Conservation (phyloP, 2,888 invertebrate genomes). For the Endomychus coccineus region DNA sequence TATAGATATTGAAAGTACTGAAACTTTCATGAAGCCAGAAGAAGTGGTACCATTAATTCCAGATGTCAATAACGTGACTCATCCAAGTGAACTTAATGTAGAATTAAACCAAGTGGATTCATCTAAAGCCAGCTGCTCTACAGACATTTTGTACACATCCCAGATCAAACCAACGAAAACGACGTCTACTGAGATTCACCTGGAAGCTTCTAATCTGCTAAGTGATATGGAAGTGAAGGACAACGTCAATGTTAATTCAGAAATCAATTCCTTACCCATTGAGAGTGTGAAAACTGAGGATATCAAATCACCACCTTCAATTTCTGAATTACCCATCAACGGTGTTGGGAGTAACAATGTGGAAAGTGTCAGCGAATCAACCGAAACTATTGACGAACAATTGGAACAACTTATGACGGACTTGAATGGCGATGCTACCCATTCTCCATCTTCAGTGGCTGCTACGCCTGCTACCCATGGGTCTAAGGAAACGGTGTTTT, state of each 20-base stretch:
- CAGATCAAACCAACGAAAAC: conserved; percentile 44
- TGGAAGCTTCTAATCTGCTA: conserved; percentile 2
- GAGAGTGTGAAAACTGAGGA: too few species aligned
- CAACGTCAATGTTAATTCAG: too few species aligned
- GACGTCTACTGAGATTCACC: conserved; percentile 27
- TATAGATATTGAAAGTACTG: conserved; percentile 14
- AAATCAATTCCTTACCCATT: too few species aligned
- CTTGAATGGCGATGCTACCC: conserved; percentile 48
- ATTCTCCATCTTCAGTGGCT: conserved; percentile 37
- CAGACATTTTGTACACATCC: conserved; percentile 23
- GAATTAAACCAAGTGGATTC: conserved; percentile 14
- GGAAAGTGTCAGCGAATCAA: conserved; percentile 25
- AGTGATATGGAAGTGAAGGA: conserved; percentile 5
- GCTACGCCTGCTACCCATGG: conserved; percentile 40
- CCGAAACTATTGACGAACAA: conserved; percentile 41
- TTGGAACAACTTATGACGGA: conserved; percentile 50
- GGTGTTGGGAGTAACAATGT: background rate
- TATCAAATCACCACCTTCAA: background rate
- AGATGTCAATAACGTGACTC: background rate
- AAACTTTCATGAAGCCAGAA: conserved; percentile 6
- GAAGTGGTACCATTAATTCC: conserved; percentile 11
- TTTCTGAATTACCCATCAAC: background rate
- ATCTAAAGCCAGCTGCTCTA: conserved; percentile 23
- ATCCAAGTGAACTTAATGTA: conserved; percentile 16
- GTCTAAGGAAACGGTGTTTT: conserved; percentile 92